Base-by-base conservation (phyloP, 2,888 invertebrate species). In the Thumatha senex region DNA sequence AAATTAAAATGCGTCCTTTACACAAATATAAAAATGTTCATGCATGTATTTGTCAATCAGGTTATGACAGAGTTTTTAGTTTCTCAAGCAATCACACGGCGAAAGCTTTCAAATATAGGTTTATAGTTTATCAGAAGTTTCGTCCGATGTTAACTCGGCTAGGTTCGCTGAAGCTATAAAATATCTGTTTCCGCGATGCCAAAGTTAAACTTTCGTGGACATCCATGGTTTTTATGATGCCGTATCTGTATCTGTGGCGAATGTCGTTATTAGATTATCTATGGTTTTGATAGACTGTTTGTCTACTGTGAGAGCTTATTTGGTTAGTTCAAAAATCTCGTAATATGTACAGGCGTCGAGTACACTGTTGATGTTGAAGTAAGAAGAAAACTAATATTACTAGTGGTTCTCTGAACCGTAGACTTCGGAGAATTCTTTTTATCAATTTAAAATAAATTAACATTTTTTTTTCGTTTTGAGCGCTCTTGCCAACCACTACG, bases 91-190 rank as follows among this genome's bases (percentile, higher is more conserved):
- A 61, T 55, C 64, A 58, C 48, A 60, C 56, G 64, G 57, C 58
- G 63, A 65, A 70, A 72, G 68, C 66, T 70, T 60, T 57, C 60
- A 60, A 55, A 86, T 81, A 67, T 86, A 77, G 84, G 86, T 87
- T 89, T 86, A 89, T 82, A 52, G 82, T 67, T 85, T 84, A 80
- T 78, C 70, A 78, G 86, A 88, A 88, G 56, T 73, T 59, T 56
- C 65, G 60, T 31, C 64, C 62, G 63, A 56, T 63, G 58, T 65
- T 65, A 69, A 70, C 61, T 58, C 43, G 41, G 49, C 55, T 57
- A 58, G 58, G 62, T 80, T 84, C 80, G 57, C 48, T 67, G 78
- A 77, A 85, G 67, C 66, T 67, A 73, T 84, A 80, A 82, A 82
- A 51, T 56, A 63, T 58, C 50, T 56, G 72, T 72, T 76, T 80